phyloP scores from a whole-genome alignment of 2,113 vertebrate genomes.

The Melanerpes aurifrons region DNA sequence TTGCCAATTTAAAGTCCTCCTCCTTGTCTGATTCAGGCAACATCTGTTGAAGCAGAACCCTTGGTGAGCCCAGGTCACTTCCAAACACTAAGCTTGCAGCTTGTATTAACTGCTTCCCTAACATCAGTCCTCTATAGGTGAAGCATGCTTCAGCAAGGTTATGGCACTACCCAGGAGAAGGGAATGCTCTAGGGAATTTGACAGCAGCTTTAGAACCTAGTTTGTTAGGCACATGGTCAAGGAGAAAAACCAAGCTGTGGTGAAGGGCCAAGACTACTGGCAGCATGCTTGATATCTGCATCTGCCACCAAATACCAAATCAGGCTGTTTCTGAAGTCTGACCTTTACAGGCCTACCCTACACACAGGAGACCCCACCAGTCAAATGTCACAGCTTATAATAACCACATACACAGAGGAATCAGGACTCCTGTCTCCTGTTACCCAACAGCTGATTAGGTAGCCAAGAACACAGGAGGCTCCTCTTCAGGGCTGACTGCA shows the following conservation, averaged over 20 bases:
- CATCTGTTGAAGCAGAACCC: background rate
- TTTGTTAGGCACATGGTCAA: background rate
- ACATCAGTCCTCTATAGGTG: background rate
- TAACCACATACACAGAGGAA: conserved; percentile 44
- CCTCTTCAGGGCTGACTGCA: background rate
- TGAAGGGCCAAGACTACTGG: background rate
- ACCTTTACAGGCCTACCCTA: conserved; percentile 53
- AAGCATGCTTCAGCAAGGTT: background rate
- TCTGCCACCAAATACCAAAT: background rate
- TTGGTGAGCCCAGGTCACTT: background rate
- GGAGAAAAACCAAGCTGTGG: background rate
- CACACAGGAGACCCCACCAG: background rate
- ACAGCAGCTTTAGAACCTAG: background rate
- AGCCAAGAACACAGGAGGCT: background rate
- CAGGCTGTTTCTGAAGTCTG: conserved; percentile 12
- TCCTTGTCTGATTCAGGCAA: background rate
- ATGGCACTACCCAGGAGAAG: background rate
- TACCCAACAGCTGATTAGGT: conserved; percentile 52
- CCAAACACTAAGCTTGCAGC: background rate
- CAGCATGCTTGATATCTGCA: background rate
- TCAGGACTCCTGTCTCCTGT: conserved; percentile 36
- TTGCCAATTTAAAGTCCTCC: background rate
- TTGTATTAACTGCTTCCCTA: background rate
- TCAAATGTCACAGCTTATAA: conserved; percentile 75
- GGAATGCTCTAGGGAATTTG: background rate